Base-by-base conservation (phyloP, 2,797 vertebrate species). In the Enoplosus armatus region DNA sequence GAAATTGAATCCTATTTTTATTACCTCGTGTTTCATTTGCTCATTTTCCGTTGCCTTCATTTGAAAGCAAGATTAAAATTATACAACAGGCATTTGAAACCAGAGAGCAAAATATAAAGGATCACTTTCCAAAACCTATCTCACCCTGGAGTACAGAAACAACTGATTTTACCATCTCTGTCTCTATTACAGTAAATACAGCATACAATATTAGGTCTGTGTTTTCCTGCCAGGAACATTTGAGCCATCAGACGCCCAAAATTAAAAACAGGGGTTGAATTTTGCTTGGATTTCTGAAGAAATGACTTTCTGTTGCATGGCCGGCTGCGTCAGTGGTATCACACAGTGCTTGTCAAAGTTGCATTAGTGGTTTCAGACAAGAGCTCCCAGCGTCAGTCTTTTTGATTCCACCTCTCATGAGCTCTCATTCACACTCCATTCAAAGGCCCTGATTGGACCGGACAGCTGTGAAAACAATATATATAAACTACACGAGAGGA, bases 391-490 rank as follows among this genome's bases (percentile, higher is more conserved):
- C 9, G 6, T 54, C 55, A 79, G n/a, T 65, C 56, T 35, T 53
- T 66, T 72, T 62, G 66, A 64, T 50, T 82, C 26, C 41, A 51
- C 70, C 26, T 60, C 37, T 22, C 31, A 27, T 54, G 8, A 78
- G 55, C 22, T 14, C 51, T 54, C 54, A 15, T 60, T 74, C 27
- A 8, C 47, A 61, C 12, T 43, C 3, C 53, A 55, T 41, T 55
- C 8, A 53, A 39, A 81, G 35, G 8, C 51, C 33, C 54, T 33
- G 39, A 81, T 41, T 76, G 14, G 47, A 37, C 4, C 0, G 0
- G 63, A 76, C 84, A 80, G 77, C 85, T 84, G 83, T 61, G 33
- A 84, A 85, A 88, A 82, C 62, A 74, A 56, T 53, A 48, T 7
- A 48, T 7, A 4, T 66, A 22, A 58, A 31, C 43, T 45, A 39